These are phyloP conservation scores for Agrypnus murinus DNA, from an alignment of 2,888 invertebrate genomes.

Conservation along the genomic window DNA sequence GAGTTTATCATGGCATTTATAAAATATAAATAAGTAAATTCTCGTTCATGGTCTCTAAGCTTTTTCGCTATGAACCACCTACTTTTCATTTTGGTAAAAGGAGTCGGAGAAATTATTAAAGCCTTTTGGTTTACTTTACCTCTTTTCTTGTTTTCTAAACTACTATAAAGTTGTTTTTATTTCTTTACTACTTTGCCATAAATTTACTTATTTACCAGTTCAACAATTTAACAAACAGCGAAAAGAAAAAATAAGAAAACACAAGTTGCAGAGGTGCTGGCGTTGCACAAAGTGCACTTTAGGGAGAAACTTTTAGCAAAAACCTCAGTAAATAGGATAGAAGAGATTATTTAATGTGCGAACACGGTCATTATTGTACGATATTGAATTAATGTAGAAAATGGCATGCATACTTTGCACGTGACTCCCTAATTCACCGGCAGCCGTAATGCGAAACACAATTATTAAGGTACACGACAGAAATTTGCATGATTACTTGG, in stretches of 20 bases:
- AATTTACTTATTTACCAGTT: not conserved
- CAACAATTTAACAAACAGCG: not conserved
- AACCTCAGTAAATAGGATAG: not conserved
- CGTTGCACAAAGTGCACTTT: constrained; percentile 2
- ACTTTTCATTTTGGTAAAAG: too few species aligned
- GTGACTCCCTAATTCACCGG: constrained; percentile 49
- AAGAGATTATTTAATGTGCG: constrained; percentile 22
- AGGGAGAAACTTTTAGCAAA: not conserved
- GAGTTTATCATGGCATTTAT: too few species aligned
- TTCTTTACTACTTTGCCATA: not conserved
- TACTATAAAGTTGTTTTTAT: constrained; percentile 5
- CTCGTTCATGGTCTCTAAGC: too few species aligned
- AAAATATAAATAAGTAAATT: too few species aligned
- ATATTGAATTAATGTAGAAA: constrained; percentile 49
- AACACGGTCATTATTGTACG: constrained; percentile 42
- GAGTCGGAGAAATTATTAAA: too few species aligned
- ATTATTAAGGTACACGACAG: constrained; percentile 58
- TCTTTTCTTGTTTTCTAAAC: not conserved
- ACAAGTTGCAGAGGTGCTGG: not conserved
- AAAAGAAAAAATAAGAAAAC: too few species aligned
- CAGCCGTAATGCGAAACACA: constrained; percentile 53
- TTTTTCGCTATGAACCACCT: too few species aligned
- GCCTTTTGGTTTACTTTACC: too few species aligned
- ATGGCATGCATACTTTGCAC: constrained; percentile 47
- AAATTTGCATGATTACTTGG: constrained; percentile 66